Percentiles rank a stretch among this genome's conserved stretches.
Evolutionary conservation across 2,113 vertebrate species (phyloP).

Genomic region (Sminthopsis crassicaudata): DNA sequence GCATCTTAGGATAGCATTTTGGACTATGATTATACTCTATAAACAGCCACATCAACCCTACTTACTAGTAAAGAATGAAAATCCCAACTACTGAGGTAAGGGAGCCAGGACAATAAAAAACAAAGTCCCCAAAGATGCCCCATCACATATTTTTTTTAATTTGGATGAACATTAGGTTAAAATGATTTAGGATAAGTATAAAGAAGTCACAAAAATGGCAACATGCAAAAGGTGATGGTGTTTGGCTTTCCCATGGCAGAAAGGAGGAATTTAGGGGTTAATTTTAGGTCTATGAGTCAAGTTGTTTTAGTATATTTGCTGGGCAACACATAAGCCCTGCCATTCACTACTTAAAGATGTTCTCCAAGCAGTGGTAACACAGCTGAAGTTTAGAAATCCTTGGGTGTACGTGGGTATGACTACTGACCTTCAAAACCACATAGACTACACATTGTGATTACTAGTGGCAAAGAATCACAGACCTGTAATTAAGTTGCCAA

Average conservation of each 20-base stretch:
- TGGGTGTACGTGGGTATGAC: neutral
- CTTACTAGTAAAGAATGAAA: neutral
- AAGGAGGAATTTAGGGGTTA: neutral
- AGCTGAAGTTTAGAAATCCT: neutral
- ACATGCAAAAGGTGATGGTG: neutral
- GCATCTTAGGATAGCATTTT: neutral
- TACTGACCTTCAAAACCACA: neutral
- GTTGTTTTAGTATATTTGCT: neutral
- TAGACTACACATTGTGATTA: neutral
- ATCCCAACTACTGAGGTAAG: neutral
- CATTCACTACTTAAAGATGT: neutral
- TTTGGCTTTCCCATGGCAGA: neutral
- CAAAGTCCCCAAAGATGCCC: neutral
- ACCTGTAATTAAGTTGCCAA: neutral
- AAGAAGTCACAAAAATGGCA: neutral
- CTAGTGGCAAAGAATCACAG: neutral
- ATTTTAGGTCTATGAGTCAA: neutral
- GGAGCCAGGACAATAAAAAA: neutral
- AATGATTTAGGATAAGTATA: neutral
- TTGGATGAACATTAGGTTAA: neutral
- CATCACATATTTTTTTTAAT: neutral
- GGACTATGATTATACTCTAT: neutral
- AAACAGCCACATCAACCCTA: neutral
- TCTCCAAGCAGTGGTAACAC: neutral
- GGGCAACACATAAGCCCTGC: neutral